Base-by-base conservation (phyloP, 2,888 invertebrate genomes). In the Laothoe populi region DNA sequence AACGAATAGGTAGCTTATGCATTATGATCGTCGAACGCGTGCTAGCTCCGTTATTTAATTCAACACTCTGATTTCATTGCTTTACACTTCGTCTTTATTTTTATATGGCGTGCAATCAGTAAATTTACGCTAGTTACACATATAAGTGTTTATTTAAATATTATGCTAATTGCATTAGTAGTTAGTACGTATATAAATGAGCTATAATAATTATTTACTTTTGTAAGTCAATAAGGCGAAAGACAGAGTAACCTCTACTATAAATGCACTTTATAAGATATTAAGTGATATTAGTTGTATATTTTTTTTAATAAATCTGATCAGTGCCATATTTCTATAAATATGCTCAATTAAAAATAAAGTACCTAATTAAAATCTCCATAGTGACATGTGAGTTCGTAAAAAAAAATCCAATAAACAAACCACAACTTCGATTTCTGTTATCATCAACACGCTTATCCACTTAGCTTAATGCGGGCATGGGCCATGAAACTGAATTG, bases 1-100 rank as follows among this genome's bases (percentile, higher is more conserved):
- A 88, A 86, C 87, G 86, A 84, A 87, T 83, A 82, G 80, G 80
- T 86, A 87, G 85, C 83, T 81, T 83, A 84, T 83, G 81, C 80
- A 83, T 84, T 86, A 85, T 87, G 86, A 88, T 86, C 83, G 79
- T 79, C 79, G 72, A 82, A 78, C 83, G 81, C 84, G 87, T 82
- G 85, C 79, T 72, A 70, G 70, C 70, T 69, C 70, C 59, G 69
- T 72, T 74, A 78, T 74, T 75, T 79, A 74, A 79, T 77, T 78
- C 71, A 66, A 71, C 67, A 74, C 74, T 75, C 71, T 64, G 72
- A 73, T 82, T 83, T 82, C 81, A 83, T 82, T 73, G 77, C 78
- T 78, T 82, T 82, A 81, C 80, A 72, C 78, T 78, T 38, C 11
- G 38, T 57, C 53, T 63, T 69, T 68, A 53, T 53, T 53, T 35